phyloP scores from a whole-genome alignment of 2,113 vertebrate species.

The Muscicapa adusta region DNA sequence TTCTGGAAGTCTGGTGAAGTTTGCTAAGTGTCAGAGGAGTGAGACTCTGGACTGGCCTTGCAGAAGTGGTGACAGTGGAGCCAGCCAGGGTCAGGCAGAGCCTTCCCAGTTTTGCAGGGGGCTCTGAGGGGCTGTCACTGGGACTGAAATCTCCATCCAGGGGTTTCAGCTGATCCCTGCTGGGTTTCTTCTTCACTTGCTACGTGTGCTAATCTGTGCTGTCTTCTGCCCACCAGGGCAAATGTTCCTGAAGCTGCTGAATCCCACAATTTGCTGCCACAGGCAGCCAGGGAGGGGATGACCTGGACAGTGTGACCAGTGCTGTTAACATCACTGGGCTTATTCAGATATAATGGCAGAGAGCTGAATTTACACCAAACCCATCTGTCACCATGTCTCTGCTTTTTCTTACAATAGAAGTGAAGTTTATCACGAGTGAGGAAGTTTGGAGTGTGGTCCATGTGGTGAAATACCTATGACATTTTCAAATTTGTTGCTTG shows the following conservation, averaged over 20 bases:
- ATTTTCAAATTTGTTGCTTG: neutral
- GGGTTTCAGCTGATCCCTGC: neutral
- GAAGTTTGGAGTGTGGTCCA: neutral
- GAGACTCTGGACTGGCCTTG: neutral
- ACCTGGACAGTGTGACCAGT: neutral
- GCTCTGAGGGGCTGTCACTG: neutral
- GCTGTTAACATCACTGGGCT: neutral
- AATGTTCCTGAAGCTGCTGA: neutral
- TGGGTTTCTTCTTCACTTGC: neutral
- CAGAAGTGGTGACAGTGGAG: accelerated
- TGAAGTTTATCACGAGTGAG: neutral
- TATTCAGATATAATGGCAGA: neutral
- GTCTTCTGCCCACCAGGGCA: neutral
- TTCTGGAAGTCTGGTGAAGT: neutral
- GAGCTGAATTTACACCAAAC: neutral
- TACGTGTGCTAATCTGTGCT: neutral
- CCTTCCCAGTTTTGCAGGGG: neutral
- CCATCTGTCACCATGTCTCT: neutral
- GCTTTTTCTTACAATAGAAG: neutral
- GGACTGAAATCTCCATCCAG: neutral
- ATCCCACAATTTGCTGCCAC: neutral
- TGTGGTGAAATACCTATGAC: neutral
- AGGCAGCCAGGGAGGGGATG: neutral
- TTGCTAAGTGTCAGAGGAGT: neutral
- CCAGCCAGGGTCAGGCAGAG: neutral